phyloP scores from a whole-genome alignment of 2,113 vertebrate species.

The Siniperca knerii region DNA sequence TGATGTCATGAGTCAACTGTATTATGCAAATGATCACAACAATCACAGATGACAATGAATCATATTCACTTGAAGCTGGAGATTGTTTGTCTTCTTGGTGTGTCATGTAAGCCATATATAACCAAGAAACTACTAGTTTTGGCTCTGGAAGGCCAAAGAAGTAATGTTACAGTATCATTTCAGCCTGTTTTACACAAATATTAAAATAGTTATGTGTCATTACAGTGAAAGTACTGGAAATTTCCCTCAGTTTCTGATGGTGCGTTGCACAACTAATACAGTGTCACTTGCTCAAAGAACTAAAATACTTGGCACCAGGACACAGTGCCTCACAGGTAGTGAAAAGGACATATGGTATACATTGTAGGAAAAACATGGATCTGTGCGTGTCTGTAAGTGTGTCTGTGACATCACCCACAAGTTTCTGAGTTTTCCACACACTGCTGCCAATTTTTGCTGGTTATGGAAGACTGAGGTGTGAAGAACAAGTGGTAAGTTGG shows the following conservation, averaged over 20 bases:
- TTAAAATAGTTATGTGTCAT: not conserved
- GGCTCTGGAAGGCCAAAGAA: not conserved
- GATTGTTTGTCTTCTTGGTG: not conserved
- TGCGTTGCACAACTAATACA: not conserved
- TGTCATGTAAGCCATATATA: not conserved
- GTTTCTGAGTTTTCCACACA: not conserved
- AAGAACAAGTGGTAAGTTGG: not conserved
- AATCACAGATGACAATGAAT: conserved; percentile 1
- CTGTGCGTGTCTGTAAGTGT: not conserved
- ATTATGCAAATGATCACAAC: not conserved
- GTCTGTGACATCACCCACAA: not conserved
- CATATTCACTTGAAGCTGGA: not conserved
- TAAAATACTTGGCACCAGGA: not conserved
- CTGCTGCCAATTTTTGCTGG: not conserved
- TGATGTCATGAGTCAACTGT: not conserved
- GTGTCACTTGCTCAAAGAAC: not conserved
- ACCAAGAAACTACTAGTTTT: not conserved
- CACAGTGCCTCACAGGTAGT: not conserved
- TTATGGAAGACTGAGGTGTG: no score
- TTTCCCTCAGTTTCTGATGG: not conserved
- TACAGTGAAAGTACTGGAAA: not conserved
- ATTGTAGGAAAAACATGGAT: not conserved
- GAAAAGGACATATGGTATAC: not conserved
- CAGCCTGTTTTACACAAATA: not conserved
- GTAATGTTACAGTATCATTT: no score